These are phyloP conservation scores for Leptura quadrifasciata DNA, from an alignment of 2,888 invertebrate species.

Conservation along the genomic window DNA sequence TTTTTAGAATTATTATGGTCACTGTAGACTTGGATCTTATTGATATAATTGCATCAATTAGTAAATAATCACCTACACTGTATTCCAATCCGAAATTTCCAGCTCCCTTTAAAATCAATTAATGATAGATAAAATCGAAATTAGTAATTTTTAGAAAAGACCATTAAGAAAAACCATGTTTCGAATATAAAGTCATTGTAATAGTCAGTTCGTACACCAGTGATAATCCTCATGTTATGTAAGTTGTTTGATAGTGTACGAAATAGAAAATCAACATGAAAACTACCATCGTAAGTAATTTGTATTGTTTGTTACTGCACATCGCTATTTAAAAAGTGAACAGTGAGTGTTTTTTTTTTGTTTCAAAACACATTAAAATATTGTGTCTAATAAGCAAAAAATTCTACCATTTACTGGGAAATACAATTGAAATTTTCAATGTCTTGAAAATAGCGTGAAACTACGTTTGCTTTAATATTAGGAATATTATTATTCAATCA, in stretches of 20 bases:
- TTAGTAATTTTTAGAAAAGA: background rate
- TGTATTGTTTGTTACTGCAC: background rate
- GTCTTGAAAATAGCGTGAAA: too few species aligned
- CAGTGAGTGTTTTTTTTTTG: too few species aligned
- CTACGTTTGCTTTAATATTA: too few species aligned
- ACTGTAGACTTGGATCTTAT: background rate
- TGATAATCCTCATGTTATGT: background rate
- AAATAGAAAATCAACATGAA: background rate
- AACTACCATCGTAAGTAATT: background rate
- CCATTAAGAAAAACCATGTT: background rate
- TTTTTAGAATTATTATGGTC: too few species aligned
- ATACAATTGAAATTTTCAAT: too few species aligned
- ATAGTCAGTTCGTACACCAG: background rate
- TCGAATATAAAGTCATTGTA: background rate
- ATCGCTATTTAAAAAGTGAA: too few species aligned
- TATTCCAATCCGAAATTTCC: background rate
- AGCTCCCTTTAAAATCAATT: background rate
- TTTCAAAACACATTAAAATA: too few species aligned
- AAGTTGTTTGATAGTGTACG: background rate
- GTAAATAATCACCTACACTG: background rate
- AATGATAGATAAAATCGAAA: slow-evolving; percentile 2
- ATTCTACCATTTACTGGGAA: too few species aligned
- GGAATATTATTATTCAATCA: too few species aligned
- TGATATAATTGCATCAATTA: background rate
- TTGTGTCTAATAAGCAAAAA: too few species aligned